A percentile compares a stretch with the other conserved stretches of the same genome.
Conservation (phyloP, 2,113 vertebrate species). For the Capreolus pygargus region DNA sequence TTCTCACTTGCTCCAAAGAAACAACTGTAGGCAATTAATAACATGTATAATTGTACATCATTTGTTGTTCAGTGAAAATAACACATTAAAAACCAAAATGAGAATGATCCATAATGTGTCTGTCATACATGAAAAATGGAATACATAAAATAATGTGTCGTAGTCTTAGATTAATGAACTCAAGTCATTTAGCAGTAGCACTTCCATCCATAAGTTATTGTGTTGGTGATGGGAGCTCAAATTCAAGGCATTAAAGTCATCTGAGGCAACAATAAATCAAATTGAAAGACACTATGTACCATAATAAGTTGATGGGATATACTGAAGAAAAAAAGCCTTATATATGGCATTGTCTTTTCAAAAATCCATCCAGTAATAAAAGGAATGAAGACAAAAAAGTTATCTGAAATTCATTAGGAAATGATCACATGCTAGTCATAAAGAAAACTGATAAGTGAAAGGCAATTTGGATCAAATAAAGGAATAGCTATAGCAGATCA, state of each 20-base stretch:
- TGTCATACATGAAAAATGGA: conserved; percentile 25
- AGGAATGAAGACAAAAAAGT: background rate
- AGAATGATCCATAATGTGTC: conserved; percentile 29
- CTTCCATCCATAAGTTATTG: conserved; percentile 10
- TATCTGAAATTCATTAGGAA: background rate
- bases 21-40: conserved; percentile 36
- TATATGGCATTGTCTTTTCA: background rate
- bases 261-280: background rate
- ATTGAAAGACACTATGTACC: background rate
- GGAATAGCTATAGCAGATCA: background rate
- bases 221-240: background rate
- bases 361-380: background rate
- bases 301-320: background rate
- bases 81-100: conserved; percentile 8
- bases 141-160: background rate
- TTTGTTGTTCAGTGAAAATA: conserved; percentile 54
- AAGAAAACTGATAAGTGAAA: background rate
- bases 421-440: background rate
- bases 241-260: background rate
- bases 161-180: conserved; percentile 33
- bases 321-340: background rate
- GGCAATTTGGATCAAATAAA: background rate
- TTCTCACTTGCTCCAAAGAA: conserved; percentile 22
- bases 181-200: background rate
- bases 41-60: conserved; percentile 5